Conservation (phyloP, 53 echinoderm and acorn worm genomes). For the Actinopyga echinites region DNA sequence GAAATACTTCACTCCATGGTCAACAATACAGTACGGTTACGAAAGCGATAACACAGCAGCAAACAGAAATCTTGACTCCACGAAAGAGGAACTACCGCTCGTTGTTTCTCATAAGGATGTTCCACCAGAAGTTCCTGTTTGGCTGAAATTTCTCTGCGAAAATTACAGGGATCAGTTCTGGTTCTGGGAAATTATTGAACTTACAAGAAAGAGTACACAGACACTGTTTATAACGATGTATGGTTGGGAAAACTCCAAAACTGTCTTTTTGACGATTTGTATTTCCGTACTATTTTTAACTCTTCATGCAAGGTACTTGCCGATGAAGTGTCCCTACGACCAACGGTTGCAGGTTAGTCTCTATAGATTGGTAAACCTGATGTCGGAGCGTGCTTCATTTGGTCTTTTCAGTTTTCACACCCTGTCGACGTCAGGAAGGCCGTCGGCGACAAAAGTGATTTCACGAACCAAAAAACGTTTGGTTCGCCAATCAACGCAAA, state of each 20-base stretch:
- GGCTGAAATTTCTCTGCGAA: constrained; percentile 23
- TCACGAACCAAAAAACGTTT: too few relatives aligned
- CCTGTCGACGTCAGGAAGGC: too few relatives aligned
- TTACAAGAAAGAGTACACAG: constrained; percentile 5
- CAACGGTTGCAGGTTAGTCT: constrained; percentile 22
- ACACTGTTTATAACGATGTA: neutral
- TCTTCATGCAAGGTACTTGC: constrained; percentile 9
- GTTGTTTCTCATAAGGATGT: constrained; percentile 6
- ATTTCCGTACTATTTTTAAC: constrained; percentile 8
- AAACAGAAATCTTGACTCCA: neutral
- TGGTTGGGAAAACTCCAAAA: neutral
- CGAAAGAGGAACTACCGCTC: constrained; percentile 14
- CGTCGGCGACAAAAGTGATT: too few relatives aligned
- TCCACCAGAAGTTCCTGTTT: neutral
- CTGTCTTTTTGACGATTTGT: neutral
- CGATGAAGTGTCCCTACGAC: constrained; percentile 24
- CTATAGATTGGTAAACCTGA: too few relatives aligned
- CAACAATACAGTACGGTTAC: neutral
- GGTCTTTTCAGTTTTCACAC: too few relatives aligned
- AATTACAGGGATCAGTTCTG: constrained; percentile 23
- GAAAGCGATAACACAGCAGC: too few relatives aligned
- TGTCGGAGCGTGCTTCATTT: too few relatives aligned
- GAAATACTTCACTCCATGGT: constrained; percentile 16
- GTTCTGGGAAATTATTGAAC: constrained; percentile 38
- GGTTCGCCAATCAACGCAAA: too few relatives aligned